These are phyloP conservation scores for Paguma larvata DNA, from an alignment of 2,797 vertebrate species.

Conservation along the genomic window DNA sequence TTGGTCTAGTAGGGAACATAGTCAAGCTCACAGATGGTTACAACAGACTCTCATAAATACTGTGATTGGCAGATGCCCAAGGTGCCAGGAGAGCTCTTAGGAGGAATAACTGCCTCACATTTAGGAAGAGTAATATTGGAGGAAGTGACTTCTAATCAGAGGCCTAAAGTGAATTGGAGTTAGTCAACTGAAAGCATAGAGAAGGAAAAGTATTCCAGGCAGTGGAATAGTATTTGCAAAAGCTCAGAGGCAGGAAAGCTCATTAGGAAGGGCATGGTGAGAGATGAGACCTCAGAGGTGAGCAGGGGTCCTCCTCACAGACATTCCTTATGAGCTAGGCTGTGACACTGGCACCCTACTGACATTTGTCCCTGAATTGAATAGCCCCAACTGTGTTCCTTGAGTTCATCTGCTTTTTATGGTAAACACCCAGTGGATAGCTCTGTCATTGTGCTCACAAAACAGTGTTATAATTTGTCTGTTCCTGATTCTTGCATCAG, in stretches of 20 bases:
- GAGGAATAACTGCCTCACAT: neutral
- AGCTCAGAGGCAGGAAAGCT: neutral
- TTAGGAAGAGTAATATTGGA: neutral
- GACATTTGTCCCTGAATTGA: neutral
- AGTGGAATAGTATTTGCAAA: slow-evolving; percentile 10
- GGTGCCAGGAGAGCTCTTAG: neutral
- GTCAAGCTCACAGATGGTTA: neutral
- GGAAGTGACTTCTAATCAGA: slow-evolving; percentile 48
- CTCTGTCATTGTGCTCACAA: neutral
- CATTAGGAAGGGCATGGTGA: neutral
- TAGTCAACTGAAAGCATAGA: neutral
- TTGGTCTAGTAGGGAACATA: neutral
- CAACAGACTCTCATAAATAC: neutral
- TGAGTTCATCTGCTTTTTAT: slow-evolving; percentile 12
- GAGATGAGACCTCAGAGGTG: neutral
- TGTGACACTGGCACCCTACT: neutral
- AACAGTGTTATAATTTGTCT: slow-evolving; percentile 9
- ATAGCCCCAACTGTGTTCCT: neutral
- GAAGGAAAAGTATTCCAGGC: neutral
- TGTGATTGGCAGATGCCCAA: neutral
- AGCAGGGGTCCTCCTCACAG: neutral
- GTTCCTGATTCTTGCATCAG: slow-evolving; percentile 37
- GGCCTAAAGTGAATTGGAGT: slow-evolving; percentile 11
- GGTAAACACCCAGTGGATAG: neutral
- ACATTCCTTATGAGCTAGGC: neutral